Conservation (phyloP, 2,888 invertebrate species). For the Ophonus ardosiacus region DNA sequence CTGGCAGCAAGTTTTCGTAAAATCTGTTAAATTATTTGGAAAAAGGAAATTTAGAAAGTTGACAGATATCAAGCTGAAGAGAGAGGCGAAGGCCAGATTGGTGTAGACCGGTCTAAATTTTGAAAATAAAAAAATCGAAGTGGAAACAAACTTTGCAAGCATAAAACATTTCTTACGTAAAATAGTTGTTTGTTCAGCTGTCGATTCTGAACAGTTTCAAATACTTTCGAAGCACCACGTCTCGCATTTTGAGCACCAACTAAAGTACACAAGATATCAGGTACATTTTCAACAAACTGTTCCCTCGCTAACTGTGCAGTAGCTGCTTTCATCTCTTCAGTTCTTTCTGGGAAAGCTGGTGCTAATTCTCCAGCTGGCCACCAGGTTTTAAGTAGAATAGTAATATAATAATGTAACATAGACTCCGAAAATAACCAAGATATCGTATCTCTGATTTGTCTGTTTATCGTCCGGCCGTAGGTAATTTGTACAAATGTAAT, state of each 20-base stretch:
- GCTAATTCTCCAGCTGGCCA: conserved; percentile 92
- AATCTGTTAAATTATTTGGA: no score
- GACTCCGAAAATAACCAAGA: conserved; percentile 93
- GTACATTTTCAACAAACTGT: conserved; percentile 85
- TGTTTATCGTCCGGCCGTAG: conserved; percentile 94
- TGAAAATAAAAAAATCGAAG: no score
- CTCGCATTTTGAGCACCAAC: conserved; percentile 92
- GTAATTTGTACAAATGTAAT: conserved; percentile 95
- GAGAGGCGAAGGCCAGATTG: no score
- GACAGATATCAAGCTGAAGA: no score
- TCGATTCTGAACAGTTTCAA: conserved; percentile 90
- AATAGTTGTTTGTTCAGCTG: conserved; percentile 93
- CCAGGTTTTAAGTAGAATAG: conserved; percentile 89
- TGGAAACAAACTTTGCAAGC: no score
- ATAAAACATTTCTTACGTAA: conserved; percentile 82
- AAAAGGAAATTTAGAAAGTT: no score
- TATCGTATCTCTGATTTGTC: conserved; percentile 92
- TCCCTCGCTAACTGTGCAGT: conserved; percentile 84
- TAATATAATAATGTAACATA: conserved; percentile 93
- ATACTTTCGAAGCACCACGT: conserved; percentile 90
- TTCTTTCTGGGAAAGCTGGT: conserved; percentile 77
- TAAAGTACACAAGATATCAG: conserved; percentile 88
- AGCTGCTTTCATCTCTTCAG: conserved; percentile 82
- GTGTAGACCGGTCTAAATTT: no score
- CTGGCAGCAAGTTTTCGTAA: no score